phyloP scores from a whole-genome alignment of 2,113 vertebrate genomes.

The Thalassoma bifasciatum region DNA sequence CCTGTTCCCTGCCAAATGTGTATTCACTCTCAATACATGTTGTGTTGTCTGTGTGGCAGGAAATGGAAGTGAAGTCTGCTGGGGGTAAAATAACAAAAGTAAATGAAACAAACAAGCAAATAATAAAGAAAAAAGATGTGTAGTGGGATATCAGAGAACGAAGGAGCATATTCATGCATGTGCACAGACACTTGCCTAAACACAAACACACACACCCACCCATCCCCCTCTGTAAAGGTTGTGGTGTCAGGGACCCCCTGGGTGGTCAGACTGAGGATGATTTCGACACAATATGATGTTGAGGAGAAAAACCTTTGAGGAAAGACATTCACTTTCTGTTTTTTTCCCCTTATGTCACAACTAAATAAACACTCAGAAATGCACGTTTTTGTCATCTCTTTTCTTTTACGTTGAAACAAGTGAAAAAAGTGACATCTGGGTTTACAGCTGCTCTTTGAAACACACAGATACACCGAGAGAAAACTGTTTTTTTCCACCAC shows the following conservation, averaged over 20 bases:
- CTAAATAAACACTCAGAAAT: constrained; percentile 9
- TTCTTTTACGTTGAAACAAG: background rate
- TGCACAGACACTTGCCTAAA: constrained; percentile 76
- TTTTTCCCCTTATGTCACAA: constrained; percentile 33
- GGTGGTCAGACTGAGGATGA: constrained; percentile 87
- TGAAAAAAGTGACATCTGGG: constrained; percentile 20
- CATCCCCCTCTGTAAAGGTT: constrained; percentile 76
- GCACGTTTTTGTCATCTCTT: background rate
- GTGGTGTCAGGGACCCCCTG: constrained; percentile 83
- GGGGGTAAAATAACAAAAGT: constrained; percentile 65
- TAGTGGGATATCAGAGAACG: constrained; percentile 33
- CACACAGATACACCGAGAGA: constrained; percentile 25
- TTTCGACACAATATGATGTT: constrained; percentile 75
- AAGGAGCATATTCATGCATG: constrained; percentile 75
- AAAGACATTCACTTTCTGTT: constrained; percentile 15
- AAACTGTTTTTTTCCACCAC: constrained; percentile 19
- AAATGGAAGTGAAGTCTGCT: constrained; percentile 53
- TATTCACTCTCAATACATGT: constrained; percentile 65
- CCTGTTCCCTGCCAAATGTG: constrained; percentile 56
- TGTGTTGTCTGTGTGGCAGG: constrained; percentile 60
- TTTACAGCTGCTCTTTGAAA: constrained; percentile 21
- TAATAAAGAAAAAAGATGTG: constrained; percentile 31
- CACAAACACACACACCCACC: constrained; percentile 64
- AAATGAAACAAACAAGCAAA: constrained; percentile 62
- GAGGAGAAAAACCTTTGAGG: constrained; percentile 64